Evolutionary conservation across 2,113 vertebrate species (phyloP), one percentile per base, ranked within the genome.

Genomic region (Arizona elegans): DNA sequence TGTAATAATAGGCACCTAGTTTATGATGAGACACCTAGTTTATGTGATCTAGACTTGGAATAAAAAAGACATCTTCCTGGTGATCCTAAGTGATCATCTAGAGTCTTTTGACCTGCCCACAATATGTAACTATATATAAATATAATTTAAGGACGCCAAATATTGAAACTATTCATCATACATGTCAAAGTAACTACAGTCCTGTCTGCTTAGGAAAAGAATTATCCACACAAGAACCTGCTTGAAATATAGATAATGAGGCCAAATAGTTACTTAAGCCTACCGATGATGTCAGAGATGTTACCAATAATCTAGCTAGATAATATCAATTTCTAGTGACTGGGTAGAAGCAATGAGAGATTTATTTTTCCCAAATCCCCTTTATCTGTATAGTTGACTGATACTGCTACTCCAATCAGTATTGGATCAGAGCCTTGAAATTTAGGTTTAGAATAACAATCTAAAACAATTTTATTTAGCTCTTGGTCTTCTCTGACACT

Each of bases 401-500:
- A 15, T 70, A 62, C 59, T 62, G 59, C 4, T 55, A 10, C 1
- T 38, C 43, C 29, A 24, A 17, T 85, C 7, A 29, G 15, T 33
- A 56, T 8, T 43, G 59, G n/a, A 75, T 75, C 52, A 92, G 3
- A 38, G 52, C 19, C 23, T 85, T 24, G 12, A 9, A 43, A 7
- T 89, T 86, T 89, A 52, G 65, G 29, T 86, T 53, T 81, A n/a
- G 26, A 86, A 17, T 55, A 86, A 59, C 15, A 29, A 62, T 90
- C 21, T 54, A 58, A 90, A 81, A 81, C 29, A 12, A 88, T 62
- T 93, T 91, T 91, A 89, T 75, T 85, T 21, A 54, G 87, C n/a
- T 21, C 89, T 87, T 89, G 24, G 17, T 89, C 89, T 59, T 92
- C 54, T 86, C 55, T 91, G 90, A 86, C 90, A 91, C 43, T 92